Evolutionary conservation across 2,797 vertebrate genomes (phyloP).

Genomic region (Myotis myotis): DNA sequence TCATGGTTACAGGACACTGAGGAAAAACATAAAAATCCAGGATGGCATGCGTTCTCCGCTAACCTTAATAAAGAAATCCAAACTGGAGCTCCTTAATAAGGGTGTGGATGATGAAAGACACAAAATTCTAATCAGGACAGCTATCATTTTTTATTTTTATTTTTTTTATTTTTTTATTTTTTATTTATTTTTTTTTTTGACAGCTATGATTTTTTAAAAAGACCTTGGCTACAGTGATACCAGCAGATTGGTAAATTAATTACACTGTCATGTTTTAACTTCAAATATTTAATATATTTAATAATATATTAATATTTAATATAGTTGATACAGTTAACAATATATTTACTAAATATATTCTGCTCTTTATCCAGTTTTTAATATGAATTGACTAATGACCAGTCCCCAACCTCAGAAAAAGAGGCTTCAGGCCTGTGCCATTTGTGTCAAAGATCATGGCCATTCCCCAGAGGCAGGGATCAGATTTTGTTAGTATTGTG

Average conservation of each 20-base stretch:
- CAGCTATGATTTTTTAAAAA: background rate
- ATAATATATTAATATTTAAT: background rate
- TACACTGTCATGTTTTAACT: background rate
- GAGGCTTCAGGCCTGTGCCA: background rate
- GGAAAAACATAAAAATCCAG: background rate
- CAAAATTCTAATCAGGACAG: background rate
- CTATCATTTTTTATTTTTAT: background rate
- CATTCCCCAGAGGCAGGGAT: background rate
- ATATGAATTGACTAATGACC: background rate
- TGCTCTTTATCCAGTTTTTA: background rate
- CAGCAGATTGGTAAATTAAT: background rate
- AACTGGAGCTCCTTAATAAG: background rate
- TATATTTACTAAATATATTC: background rate
- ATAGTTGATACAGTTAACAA: background rate
- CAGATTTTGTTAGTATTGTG: background rate
- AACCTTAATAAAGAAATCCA: background rate
- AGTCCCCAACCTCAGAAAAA: background rate
- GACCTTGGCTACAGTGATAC: background rate
- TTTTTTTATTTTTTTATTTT: no score
- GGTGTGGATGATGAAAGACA: background rate
- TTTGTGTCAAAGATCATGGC: background rate
- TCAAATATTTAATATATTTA: background rate
- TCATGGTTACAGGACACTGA: background rate
- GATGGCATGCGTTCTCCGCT: background rate
- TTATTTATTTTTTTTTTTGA: no score